These are phyloP conservation scores for Acanthoscelides obtectus DNA, from an alignment of 2,888 invertebrate species.

Conservation along the genomic window DNA sequence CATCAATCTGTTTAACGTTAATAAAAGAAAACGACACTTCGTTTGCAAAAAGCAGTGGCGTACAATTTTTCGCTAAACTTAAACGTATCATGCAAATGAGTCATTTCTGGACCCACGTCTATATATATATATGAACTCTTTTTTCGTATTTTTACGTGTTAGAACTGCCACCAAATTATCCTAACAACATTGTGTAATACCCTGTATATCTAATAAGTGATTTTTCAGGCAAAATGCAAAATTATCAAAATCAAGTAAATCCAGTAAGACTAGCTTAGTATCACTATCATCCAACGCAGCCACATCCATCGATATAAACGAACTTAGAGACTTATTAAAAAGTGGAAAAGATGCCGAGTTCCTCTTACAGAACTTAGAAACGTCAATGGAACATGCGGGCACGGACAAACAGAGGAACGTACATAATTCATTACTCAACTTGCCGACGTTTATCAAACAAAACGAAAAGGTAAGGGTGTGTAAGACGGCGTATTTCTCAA, in stretches of 20 bases:
- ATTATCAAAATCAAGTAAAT: slow-evolving; percentile 29
- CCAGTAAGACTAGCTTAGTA: slow-evolving; percentile 32
- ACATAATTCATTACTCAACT: slow-evolving; percentile 63
- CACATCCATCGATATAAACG: slow-evolving; percentile 58
- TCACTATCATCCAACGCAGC: slow-evolving; percentile 48
- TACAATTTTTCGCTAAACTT: too few species aligned
- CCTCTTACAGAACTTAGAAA: slow-evolving; percentile 58
- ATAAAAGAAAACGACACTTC: too few species aligned
- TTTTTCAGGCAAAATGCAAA: slow-evolving; percentile 25
- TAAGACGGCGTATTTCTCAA: too few species aligned
- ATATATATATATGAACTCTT: not conserved
- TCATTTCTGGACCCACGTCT: too few species aligned
- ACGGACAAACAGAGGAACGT: slow-evolving; percentile 48
- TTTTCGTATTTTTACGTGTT: too few species aligned
- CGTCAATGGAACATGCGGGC: slow-evolving; percentile 52
- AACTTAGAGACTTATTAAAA: slow-evolving; percentile 64
- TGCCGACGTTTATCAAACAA: slow-evolving; percentile 69
- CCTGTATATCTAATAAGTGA: not conserved
- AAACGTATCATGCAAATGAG: too few species aligned
- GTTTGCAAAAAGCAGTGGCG: too few species aligned
- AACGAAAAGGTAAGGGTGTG: slow-evolving; percentile 57
- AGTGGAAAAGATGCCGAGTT: slow-evolving; percentile 66
- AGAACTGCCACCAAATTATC: too few species aligned
- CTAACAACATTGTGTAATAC: too few species aligned
- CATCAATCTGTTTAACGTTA: too few species aligned